A percentile compares a stretch with the other conserved stretches of the same genome.
phyloP scores from a whole-genome alignment of 2,113 vertebrate genomes.

The Nothobranchius furzeri region DNA sequence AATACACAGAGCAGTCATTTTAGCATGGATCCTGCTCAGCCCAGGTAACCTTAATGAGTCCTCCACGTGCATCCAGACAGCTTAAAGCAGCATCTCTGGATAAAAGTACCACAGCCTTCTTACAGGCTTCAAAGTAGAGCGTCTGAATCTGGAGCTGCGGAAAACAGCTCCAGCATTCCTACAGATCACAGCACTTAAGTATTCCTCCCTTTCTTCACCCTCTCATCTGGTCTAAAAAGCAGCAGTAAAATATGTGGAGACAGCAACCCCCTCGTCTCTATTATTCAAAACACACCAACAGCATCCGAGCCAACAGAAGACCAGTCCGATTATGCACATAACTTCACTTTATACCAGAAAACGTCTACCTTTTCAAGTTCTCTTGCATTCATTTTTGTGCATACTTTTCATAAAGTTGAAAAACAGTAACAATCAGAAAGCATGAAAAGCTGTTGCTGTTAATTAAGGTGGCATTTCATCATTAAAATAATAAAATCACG shows the following conservation, averaged over 20 bases:
- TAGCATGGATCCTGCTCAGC: background rate
- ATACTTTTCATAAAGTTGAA: background rate
- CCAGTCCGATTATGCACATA: slow-evolving; percentile 66
- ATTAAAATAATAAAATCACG: too few species aligned
- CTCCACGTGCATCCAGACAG: slow-evolving; percentile 2
- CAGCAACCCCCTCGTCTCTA: slow-evolving; percentile 55
- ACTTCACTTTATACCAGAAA: slow-evolving; percentile 55
- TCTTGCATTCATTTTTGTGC: background rate
- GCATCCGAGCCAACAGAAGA: slow-evolving; percentile 54
- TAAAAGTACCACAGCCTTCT: slow-evolving; percentile 20
- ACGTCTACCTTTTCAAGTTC: slow-evolving; percentile 23
- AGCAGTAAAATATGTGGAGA: slow-evolving; percentile 54
- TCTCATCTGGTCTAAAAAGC: slow-evolving; percentile 50
- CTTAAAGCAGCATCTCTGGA: slow-evolving; percentile 3
- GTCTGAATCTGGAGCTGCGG: slow-evolving; percentile 9
- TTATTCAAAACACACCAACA: slow-evolving; percentile 63
- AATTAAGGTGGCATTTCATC: too few species aligned
- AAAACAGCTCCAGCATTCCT: slow-evolving; percentile 52
- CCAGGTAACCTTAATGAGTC: background rate
- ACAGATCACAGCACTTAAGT: slow-evolving; percentile 63
- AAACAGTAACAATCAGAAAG: too few species aligned
- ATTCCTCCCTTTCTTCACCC: slow-evolving; percentile 65
- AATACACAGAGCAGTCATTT: background rate
- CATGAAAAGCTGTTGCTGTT: too few species aligned
- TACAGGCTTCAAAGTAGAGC: slow-evolving; percentile 20